phyloP scores from a whole-genome alignment of 2,888 invertebrate species.

The Tanypteryx hageni region DNA sequence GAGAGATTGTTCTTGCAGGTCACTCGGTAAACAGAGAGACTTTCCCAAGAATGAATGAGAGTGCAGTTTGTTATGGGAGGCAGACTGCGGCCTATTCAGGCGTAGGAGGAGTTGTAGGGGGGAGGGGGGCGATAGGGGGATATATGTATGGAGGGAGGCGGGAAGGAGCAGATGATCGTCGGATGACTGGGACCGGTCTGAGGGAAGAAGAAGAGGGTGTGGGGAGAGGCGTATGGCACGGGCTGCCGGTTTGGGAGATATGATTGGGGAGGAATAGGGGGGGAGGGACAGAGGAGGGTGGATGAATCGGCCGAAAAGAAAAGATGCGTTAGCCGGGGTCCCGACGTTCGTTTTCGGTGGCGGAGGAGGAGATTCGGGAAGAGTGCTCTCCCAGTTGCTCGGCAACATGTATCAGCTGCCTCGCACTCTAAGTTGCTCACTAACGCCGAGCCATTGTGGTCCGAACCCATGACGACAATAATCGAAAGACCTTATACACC shows the following conservation, averaged over 20 bases:
- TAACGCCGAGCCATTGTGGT: not conserved
- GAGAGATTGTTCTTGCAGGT: not conserved
- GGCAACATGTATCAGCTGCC: conserved; percentile 56
- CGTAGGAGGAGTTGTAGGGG: not conserved
- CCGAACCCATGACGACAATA: conserved; percentile 37
- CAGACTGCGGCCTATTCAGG: not conserved
- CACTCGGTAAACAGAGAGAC: not conserved
- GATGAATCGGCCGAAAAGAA: not conserved
- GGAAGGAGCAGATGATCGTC: conserved; percentile 47
- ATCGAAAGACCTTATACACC: conserved; percentile 53
- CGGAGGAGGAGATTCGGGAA: too few relatives aligned
- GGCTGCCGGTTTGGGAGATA: not conserved
- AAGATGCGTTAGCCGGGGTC: not conserved
- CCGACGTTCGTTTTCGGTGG: not conserved
- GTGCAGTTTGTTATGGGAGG: conserved; percentile 41
- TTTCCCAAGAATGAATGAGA: conserved; percentile 55
- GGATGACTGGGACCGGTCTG: not conserved
- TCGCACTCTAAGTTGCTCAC: not conserved
- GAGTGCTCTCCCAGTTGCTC: not conserved
- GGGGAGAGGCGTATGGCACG: conserved; percentile 11
- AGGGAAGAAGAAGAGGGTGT: not conserved
- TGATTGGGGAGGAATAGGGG: not conserved
- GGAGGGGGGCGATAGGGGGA: not conserved
- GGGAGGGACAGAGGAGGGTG: not conserved
- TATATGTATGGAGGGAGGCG: not conserved